These are phyloP conservation scores for Adineta ricciae DNA, from an alignment of 2,888 invertebrate genomes.

Conservation along the genomic window DNA sequence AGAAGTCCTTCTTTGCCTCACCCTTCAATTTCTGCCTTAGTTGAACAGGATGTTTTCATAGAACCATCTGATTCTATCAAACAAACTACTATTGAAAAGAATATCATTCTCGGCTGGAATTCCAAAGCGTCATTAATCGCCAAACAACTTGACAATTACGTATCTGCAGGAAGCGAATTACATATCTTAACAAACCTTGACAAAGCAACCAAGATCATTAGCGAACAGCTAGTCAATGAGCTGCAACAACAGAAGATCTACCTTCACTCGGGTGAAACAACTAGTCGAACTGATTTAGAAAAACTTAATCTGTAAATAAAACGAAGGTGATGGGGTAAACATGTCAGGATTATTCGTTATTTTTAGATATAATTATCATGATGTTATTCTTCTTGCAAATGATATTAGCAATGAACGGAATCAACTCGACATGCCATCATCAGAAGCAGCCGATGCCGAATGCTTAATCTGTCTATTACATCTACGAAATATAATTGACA, in stretches of 20 bases:
- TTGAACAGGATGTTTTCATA: neutral
- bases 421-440: neutral
- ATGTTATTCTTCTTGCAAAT: slow-evolving; percentile 10
- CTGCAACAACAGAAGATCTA: neutral
- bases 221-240: neutral
- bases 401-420: neutral
- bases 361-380: neutral
- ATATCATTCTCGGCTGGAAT: slow-evolving; percentile 5
- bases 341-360: too few relatives aligned
- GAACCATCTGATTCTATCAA: neutral
- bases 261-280: neutral
- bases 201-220: neutral
- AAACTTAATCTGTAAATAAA: neutral
- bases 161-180: neutral
- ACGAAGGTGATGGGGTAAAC: too few relatives aligned
- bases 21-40: neutral
- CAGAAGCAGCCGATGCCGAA: slow-evolving; percentile 1
- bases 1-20: neutral
- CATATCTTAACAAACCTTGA: neutral
- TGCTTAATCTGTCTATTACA: slow-evolving; percentile 2
- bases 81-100: neutral
- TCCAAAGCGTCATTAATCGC: neutral
- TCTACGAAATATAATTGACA: slow-evolving; percentile 7
- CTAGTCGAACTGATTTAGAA: neutral
- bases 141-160: slow-evolving; percentile 1